A percentile compares a stretch with the other conserved stretches of the same genome.
These are phyloP conservation scores for Nothoprocta pentlandii DNA, from an alignment of 2,113 vertebrate species.

Conservation along the genomic window DNA sequence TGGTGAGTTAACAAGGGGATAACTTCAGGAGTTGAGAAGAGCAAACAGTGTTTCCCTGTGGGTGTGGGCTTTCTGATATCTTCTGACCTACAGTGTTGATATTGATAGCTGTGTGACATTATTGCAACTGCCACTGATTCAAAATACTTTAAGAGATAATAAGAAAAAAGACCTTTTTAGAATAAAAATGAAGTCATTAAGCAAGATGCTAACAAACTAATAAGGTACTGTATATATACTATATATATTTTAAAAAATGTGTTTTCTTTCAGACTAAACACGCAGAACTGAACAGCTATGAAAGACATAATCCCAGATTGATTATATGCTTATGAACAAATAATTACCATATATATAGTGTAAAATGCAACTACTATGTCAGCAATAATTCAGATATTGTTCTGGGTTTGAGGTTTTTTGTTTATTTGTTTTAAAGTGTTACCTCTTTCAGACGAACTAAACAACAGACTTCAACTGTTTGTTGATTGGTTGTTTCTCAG, in stretches of 20 bases:
- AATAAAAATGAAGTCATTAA: background rate
- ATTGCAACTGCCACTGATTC: background rate
- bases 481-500: background rate
- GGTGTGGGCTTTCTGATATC: background rate
- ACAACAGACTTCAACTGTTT: background rate
- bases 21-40: background rate
- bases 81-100: background rate
- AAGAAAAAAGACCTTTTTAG: background rate
- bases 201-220: background rate
- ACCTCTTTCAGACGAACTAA: background rate
- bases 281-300: background rate
- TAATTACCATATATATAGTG: background rate
- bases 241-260: too few relatives aligned
- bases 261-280: background rate
- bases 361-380: background rate
- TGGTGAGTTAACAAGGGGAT: background rate
- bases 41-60: background rate
- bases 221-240: background rate
- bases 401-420: background rate
- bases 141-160: background rate
- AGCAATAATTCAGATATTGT: background rate
- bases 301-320: background rate
- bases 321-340: background rate
- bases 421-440: background rate
- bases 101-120: background rate